These are phyloP conservation scores for Tanytarsus gracilentus DNA, from an alignment of 2,888 invertebrate genomes.

Conservation along the genomic window DNA sequence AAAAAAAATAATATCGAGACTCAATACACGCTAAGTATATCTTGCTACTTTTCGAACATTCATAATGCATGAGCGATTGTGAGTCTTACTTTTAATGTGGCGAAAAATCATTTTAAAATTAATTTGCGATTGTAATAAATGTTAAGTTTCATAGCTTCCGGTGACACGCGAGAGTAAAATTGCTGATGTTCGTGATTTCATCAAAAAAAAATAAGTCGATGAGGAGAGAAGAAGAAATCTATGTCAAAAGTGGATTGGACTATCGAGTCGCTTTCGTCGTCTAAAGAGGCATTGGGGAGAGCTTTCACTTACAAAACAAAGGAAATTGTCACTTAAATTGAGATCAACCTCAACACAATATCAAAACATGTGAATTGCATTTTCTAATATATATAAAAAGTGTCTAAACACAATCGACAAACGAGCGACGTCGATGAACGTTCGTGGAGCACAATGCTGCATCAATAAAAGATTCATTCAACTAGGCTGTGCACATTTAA, in stretches of 20 bases:
- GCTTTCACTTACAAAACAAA: slow-evolving; percentile 27
- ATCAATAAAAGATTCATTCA: slow-evolving; percentile 27
- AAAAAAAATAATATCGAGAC: too few relatives aligned
- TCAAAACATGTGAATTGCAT: slow-evolving; percentile 18
- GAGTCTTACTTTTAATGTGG: neutral
- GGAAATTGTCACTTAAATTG: slow-evolving; percentile 28
- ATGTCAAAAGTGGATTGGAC: neutral
- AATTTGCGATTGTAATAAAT: neutral
- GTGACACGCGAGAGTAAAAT: too few relatives aligned
- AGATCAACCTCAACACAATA: slow-evolving; percentile 19
- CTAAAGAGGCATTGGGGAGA: neutral
- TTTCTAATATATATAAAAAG: slow-evolving; percentile 3
- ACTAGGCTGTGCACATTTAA: neutral
- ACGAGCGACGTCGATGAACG: too few relatives aligned
- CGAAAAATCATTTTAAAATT: neutral
- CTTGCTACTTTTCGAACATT: too few relatives aligned
- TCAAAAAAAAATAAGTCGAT: neutral
- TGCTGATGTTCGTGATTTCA: neutral
- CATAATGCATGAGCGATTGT: too few relatives aligned
- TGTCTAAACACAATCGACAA: too few relatives aligned
- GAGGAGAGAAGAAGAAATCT: neutral
- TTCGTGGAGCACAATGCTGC: neutral
- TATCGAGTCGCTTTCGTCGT: neutral
- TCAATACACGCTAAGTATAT: too few relatives aligned
- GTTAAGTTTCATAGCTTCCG: neutral